These are phyloP conservation scores for Ochotona princeps DNA, from an alignment of 2,113 vertebrate species.

Conservation along the genomic window DNA sequence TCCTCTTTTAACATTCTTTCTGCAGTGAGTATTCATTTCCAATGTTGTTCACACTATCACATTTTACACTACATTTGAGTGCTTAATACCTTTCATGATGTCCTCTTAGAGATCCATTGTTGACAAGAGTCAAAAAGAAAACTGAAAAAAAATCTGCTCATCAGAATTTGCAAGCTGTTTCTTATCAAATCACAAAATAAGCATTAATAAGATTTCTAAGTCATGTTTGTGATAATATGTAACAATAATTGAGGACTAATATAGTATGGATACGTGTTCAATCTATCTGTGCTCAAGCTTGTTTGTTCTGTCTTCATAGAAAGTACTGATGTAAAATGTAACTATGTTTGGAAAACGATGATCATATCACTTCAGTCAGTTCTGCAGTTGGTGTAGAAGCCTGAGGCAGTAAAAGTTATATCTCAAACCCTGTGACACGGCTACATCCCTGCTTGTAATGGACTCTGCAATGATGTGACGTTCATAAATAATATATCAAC, in stretches of 20 bases:
- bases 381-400: conserved; percentile 29
- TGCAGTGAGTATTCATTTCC: not conserved
- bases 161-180: not conserved
- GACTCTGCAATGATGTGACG: conserved; percentile 70
- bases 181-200: not conserved
- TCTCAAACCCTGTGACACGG: conserved; percentile 60
- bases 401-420: conserved; percentile 29
- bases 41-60: not conserved
- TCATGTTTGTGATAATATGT: not conserved
- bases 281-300: not conserved
- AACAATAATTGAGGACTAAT: not conserved
- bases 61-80: not conserved
- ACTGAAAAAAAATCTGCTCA: not conserved
- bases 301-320: not conserved
- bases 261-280: not conserved
- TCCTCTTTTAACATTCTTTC: not conserved
- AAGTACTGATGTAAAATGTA: conserved; percentile 26
- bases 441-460: conserved; percentile 70
- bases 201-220: not conserved
- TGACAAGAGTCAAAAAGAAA: not conserved
- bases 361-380: conserved; percentile 7
- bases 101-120: not conserved
- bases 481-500: conserved; percentile 80
- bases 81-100: not conserved
- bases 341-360: conserved; percentile 19